These are phyloP conservation scores for Platyrinchus mystaceus DNA, from an alignment of 2,797 vertebrate species.

Conservation along the genomic window DNA sequence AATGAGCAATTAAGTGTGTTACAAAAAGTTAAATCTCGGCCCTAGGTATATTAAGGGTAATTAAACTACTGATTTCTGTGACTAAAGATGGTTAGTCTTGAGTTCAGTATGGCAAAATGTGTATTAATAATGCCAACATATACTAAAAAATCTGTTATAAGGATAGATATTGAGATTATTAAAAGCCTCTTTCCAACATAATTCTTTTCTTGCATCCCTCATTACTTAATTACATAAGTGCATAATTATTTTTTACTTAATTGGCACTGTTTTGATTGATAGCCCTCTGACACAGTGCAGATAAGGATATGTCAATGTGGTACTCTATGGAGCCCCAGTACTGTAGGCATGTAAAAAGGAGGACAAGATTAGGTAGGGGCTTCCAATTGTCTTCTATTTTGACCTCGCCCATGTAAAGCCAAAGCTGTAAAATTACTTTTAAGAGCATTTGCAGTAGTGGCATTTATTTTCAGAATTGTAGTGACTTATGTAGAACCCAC, in stretches of 20 bases:
- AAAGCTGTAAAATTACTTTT: not conserved
- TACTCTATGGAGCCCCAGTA: rapidly evolving
- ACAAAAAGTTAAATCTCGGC: not conserved
- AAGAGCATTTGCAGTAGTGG: not conserved
- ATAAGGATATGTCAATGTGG: not conserved
- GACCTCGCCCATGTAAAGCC: not conserved
- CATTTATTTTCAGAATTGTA: not conserved
- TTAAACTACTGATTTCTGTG: not conserved
- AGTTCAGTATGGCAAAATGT: not conserved
- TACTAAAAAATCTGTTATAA: not conserved
- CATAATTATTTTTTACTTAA: not conserved
- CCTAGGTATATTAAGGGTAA: not conserved
- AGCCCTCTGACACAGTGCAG: not conserved
- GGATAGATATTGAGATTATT: not conserved
- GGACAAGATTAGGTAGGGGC: not conserved
- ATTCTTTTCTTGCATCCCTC: not conserved
- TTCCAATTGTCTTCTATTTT: not conserved
- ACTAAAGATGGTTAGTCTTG: not conserved
- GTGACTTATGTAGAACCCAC: rapidly evolving
- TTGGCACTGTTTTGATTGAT: not conserved
- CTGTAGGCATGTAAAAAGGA: not conserved
- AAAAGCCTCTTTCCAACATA: not conserved
- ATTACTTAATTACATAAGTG: not conserved
- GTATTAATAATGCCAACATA: not conserved
- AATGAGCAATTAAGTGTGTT: not conserved